Evolutionary conservation across 1,140 invertebrate species (phyloP).

Genomic region (Drosophila suzukii): DNA sequence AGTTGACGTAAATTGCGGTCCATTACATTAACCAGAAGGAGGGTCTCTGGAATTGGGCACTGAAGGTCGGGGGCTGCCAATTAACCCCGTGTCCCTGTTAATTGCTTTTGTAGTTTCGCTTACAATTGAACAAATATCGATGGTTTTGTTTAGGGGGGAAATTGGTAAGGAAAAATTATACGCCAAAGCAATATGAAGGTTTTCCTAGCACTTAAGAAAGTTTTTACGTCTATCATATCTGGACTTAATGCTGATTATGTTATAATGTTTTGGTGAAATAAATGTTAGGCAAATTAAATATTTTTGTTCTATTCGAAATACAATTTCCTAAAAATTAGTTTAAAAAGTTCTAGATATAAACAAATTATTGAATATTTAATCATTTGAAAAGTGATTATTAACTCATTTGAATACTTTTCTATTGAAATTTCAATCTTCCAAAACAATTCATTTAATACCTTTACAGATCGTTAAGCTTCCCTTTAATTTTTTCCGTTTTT

Average conservation of each 20-base stretch:
- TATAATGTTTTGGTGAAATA: no score
- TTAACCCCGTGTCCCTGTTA: slow-evolving; percentile 67
- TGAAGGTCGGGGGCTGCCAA: slow-evolving; percentile 33
- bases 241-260: no score
- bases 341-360: no score
- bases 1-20: slow-evolving; percentile 84
- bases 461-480: slow-evolving; percentile 17
- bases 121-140: slow-evolving; percentile 34
- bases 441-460: neutral
- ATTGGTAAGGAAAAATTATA: neutral
- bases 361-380: no score
- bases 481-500: neutral
- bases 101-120: slow-evolving; percentile 56
- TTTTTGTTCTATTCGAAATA: no score
- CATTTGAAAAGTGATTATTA: no score
- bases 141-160: slow-evolving; percentile 19
- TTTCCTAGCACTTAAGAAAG: neutral
- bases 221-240: neutral
- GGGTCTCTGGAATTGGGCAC: slow-evolving; percentile 3
- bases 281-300: no score
- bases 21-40: slow-evolving; percentile 77
- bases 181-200: slow-evolving; percentile 3
- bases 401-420: neutral
- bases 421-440: neutral
- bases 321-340: no score